Evolutionary conservation across 64 coral and sea anemone genomes (phyloP), one percentile per base, ranked within the genome.

Genomic region (Montipora efflorescens): DNA sequence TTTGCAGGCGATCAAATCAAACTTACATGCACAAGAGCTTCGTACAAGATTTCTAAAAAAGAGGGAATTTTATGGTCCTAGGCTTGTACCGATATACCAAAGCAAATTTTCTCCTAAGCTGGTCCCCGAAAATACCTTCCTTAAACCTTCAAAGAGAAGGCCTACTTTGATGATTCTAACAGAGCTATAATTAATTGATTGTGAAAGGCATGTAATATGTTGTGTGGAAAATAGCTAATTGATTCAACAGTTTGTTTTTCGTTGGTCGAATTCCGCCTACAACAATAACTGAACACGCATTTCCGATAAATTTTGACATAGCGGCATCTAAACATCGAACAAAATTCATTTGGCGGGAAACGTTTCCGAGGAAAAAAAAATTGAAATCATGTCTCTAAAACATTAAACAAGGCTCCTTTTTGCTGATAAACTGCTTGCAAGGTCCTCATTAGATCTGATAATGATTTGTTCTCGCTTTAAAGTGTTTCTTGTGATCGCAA

Each of bases 211-310:
- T 72, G 82, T 72, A 86, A 72, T 86, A 71, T 86, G n/a, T 71
- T 71, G 66, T 86, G 66, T 86, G 18, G 82, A 86, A 86, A 86
- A 86, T 68, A n/a, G 64, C 82, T 86, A 86, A 86, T 86, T 86
- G 71, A 62, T 72, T 68, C 43, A 71, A 72, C 8, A 72, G 82
- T 86, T 86, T 86, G 82, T 86, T 86, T 86, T 86, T 15, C 18
- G 82, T 43, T 86, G 64, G 45, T 64, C 19, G 21, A 86, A 86
- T 86, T 86, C 82, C 82, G 82, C 82, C 82, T 18, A 86, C 82
- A 22, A 86, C 82, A 86, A 86, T 71, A 68, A 36, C 48, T 1
- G 19, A 18, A 18, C 47, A 86, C 82, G 66, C 82, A 86, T 47
- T 86, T 86, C 82, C 82, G 82, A 86, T 71, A 86, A 50, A 48